These are phyloP conservation scores for Anthrax anthrax DNA, from an alignment of 2,888 invertebrate genomes.

Conservation along the genomic window DNA sequence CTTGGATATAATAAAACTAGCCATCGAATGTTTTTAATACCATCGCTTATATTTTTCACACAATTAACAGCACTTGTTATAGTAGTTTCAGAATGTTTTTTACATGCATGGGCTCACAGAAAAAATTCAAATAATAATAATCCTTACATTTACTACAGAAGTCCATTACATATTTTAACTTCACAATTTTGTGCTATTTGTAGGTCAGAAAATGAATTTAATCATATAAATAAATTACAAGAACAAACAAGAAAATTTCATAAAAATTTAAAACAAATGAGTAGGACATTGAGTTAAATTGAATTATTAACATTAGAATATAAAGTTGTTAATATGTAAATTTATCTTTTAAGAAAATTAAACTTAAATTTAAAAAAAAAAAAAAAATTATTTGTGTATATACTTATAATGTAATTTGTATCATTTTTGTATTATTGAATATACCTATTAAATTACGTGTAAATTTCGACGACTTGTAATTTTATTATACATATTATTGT, in stretches of 20 bases:
- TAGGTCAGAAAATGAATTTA: slow-evolving; percentile 44
- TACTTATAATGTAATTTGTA: no score
- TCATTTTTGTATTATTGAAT: no score
- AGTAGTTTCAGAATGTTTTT: slow-evolving; percentile 41
- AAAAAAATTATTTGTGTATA: no score
- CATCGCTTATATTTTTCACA: slow-evolving; percentile 44
- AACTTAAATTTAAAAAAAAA: no score
- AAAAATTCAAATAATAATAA: slow-evolving; percentile 47
- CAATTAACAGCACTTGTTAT: slow-evolving; percentile 38
- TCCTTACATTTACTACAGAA: slow-evolving; percentile 46
- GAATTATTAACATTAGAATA: no score
- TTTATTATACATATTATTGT: no score
- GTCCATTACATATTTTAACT: slow-evolving; percentile 52
- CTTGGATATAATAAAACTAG: slow-evolving; percentile 32
- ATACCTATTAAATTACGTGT: no score
- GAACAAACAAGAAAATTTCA: slow-evolving; percentile 35
- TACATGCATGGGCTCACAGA: slow-evolving; percentile 54
- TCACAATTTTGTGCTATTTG: slow-evolving; percentile 56
- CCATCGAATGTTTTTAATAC: slow-evolving; percentile 42
- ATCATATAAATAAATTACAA: slow-evolving; percentile 48
- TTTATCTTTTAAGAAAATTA: no score
- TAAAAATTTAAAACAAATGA: slow-evolving; percentile 25
- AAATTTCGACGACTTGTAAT: no score
- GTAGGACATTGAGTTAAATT: slow-evolving; percentile 23
- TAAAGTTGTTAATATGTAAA: no score